phyloP scores from a whole-genome alignment of 2,113 vertebrate genomes.

The Tretioscincus oriximinensis region DNA sequence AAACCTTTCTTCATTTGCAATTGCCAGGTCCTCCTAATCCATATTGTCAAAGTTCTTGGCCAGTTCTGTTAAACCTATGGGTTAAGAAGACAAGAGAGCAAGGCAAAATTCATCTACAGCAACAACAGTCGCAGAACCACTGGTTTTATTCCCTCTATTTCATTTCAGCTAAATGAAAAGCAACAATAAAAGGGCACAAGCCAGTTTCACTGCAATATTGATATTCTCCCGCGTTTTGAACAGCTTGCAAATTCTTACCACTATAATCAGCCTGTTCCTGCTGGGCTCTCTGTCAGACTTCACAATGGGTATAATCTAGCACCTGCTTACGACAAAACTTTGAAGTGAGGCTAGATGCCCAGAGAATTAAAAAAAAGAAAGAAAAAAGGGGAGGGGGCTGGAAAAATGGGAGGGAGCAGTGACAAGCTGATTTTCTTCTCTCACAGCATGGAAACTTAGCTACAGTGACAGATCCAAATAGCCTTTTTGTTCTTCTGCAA shows the following conservation, averaged over 20 bases:
- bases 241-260: conserved; percentile 62
- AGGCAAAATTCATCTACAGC: conserved; percentile 15
- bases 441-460: conserved; percentile 56
- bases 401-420: conserved; percentile 42
- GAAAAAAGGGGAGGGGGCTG: neutral
- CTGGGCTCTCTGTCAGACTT: conserved; percentile 62
- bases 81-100: neutral
- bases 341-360: conserved; percentile 54
- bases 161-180: conserved; percentile 29
- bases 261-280: conserved; percentile 63
- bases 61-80: neutral
- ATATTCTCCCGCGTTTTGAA: conserved; percentile 54
- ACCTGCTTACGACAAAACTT: conserved; percentile 68
- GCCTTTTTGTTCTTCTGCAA: conserved; percentile 54
- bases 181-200: conserved; percentile 49
- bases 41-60: neutral
- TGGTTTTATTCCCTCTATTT: conserved; percentile 42
- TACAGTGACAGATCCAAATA: conserved; percentile 39
- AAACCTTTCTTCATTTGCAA: neutral
- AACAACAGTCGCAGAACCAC: neutral
- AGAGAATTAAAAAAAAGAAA: conserved; percentile 63
- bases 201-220: conserved; percentile 23
- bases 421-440: conserved; percentile 56
- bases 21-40: neutral
- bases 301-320: conserved; percentile 67